phyloP scores from a whole-genome alignment of 2,113 vertebrate species.

The Festucalex cinctus region DNA sequence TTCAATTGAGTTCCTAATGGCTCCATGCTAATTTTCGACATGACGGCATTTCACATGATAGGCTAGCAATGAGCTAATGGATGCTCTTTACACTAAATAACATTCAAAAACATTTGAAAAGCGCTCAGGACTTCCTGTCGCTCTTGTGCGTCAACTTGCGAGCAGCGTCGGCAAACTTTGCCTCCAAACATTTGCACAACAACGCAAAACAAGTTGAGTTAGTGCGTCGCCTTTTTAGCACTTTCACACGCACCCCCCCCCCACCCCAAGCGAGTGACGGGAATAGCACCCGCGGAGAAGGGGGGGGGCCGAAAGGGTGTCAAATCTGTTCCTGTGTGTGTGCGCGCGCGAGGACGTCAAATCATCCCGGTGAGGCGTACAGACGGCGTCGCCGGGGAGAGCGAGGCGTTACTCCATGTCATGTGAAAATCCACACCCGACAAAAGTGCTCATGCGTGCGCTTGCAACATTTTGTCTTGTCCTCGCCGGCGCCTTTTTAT shows the following conservation, averaged over 20 bases:
- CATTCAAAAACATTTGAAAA: background rate
- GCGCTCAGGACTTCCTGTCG: background rate
- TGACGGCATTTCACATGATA: background rate
- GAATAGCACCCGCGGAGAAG: background rate
- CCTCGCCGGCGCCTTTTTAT: no score
- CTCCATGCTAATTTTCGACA: no score
- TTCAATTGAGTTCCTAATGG: no score
- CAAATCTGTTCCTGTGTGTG: background rate
- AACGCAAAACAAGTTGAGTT: background rate
- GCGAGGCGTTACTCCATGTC: slow-evolving; percentile 4
- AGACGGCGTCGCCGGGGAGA: background rate
- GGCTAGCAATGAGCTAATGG: background rate
- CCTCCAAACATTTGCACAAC: slow-evolving; percentile 1
- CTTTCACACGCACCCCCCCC: background rate
- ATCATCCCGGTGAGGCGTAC: background rate
- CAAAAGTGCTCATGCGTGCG: background rate
- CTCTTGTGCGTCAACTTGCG: background rate
- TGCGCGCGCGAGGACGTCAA: background rate
- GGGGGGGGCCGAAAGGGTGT: background rate
- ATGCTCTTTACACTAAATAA: no score
- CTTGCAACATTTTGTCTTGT: background rate
- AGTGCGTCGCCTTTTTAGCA: slow-evolving; percentile 1
- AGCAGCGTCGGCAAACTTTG: background rate
- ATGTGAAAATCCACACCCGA: background rate
- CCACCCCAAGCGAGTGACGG: background rate